Evolutionary conservation across 2,113 vertebrate species (phyloP).

Genomic region (Aegypius monachus): DNA sequence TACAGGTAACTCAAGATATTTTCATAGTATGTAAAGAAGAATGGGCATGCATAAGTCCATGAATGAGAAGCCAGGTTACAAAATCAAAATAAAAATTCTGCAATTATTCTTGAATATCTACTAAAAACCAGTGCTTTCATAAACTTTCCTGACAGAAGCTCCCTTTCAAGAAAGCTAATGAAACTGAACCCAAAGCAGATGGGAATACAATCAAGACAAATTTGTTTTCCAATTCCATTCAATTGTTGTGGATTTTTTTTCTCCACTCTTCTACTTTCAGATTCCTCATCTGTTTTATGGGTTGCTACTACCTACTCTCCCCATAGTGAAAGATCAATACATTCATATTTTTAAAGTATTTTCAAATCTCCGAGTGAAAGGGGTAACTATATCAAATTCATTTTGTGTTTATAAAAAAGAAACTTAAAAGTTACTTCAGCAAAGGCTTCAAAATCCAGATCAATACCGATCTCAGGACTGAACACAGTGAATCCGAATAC

Average conservation of each 20-base stretch:
- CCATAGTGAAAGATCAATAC: constrained; percentile 48
- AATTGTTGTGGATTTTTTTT: constrained; percentile 10
- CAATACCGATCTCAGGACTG: constrained; percentile 3
- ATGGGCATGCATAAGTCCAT: background rate
- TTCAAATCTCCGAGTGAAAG: constrained; percentile 54
- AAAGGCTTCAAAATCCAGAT: constrained; percentile 1
- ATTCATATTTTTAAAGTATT: constrained; percentile 56
- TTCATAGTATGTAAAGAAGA: background rate
- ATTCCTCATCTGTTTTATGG: constrained; percentile 38
- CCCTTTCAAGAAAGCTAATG: constrained; percentile 38
- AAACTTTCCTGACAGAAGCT: constrained; percentile 3
- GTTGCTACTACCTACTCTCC: background rate
- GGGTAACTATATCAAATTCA: constrained; percentile 33
- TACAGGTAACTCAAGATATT: background rate
- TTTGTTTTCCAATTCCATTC: constrained; percentile 45
- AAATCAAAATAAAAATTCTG: background rate
- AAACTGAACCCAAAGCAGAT: constrained; percentile 48
- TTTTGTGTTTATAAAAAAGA: constrained; percentile 14
- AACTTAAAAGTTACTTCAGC: constrained; percentile 21
- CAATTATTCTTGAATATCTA: background rate
- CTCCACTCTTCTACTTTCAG: background rate
- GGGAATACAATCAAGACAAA: constrained; percentile 57
- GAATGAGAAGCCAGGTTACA: background rate
- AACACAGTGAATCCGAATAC: background rate
- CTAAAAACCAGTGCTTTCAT: background rate